These are phyloP conservation scores for Oreortyx pictus DNA, from an alignment of 2,797 vertebrate genomes.

Conservation along the genomic window DNA sequence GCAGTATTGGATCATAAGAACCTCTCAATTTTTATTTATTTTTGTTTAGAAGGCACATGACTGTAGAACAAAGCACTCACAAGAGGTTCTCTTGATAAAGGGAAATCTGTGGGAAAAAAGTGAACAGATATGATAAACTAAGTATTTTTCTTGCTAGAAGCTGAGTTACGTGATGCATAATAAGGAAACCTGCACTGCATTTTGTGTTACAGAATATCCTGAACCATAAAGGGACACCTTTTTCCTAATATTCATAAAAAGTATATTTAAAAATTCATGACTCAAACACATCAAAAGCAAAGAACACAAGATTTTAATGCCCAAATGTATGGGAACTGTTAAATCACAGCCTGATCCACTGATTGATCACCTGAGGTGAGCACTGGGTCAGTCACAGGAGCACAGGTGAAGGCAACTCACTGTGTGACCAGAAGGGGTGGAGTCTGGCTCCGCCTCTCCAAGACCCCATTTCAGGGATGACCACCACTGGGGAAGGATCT, in stretches of 20 bases:
- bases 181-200: background rate
- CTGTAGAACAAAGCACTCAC: background rate
- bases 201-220: background rate
- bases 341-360: too few relatives aligned
- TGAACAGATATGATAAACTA: background rate
- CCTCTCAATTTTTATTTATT: background rate
- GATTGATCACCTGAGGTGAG: too few relatives aligned
- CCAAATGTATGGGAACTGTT: too few relatives aligned
- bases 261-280: background rate
- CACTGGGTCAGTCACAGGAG: too few relatives aligned
- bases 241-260: background rate
- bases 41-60: background rate
- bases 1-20: background rate
- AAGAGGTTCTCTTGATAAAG: background rate
- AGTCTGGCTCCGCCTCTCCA: too few relatives aligned
- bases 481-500: too few relatives aligned
- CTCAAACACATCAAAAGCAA: background rate
- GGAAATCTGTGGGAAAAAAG: background rate
- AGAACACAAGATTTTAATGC: background rate
- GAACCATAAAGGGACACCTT: background rate
- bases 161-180: background rate
- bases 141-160: background rate
- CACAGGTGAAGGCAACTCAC: too few relatives aligned
- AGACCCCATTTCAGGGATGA: too few relatives aligned
- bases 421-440: too few relatives aligned